A percentile compares a stretch with the other conserved stretches of the same genome.
Evolutionary conservation across 1,140 invertebrate species (phyloP).

Genomic region (Amphibalanus amphitrite): DNA sequence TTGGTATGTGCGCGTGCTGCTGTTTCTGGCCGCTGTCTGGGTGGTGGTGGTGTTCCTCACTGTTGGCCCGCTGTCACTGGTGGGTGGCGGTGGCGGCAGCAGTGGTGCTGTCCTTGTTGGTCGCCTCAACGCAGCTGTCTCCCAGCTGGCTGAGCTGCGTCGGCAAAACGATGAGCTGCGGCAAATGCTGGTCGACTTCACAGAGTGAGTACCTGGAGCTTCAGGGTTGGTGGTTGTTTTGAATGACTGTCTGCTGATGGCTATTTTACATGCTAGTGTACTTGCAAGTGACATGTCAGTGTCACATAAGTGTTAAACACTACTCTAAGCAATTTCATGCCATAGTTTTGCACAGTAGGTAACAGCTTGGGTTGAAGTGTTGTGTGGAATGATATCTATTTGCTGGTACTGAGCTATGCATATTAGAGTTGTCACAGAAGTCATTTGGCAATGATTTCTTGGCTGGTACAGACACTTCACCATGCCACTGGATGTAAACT

Average conservation of each 20-base stretch:
- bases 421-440: not conserved
- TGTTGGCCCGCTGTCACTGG: conserved; percentile 34
- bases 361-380: not conserved
- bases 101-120: conserved; percentile 32
- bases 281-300: conserved; percentile 8
- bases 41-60: conserved; percentile 33
- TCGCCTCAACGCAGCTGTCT: conserved; percentile 36
- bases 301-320: not conserved
- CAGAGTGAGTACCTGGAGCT: conserved; percentile 31
- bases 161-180: conserved; percentile 41
- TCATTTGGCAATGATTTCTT: not conserved
- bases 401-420: not conserved
- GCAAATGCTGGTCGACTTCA: conserved; percentile 30
- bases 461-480: not conserved
- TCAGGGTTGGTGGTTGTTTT: too few species aligned
- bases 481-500: not conserved
- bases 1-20: conserved; percentile 21
- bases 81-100: conserved; percentile 19
- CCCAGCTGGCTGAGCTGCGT: conserved; percentile 40
- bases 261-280: conserved; percentile 12
- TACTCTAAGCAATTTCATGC: too few species aligned
- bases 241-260: too few species aligned
- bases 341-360: conserved; percentile 8
- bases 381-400: too few species aligned
- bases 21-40: conserved; percentile 34